Conservation (phyloP, 2,888 invertebrate genomes). For the Torymus tubicola region DNA sequence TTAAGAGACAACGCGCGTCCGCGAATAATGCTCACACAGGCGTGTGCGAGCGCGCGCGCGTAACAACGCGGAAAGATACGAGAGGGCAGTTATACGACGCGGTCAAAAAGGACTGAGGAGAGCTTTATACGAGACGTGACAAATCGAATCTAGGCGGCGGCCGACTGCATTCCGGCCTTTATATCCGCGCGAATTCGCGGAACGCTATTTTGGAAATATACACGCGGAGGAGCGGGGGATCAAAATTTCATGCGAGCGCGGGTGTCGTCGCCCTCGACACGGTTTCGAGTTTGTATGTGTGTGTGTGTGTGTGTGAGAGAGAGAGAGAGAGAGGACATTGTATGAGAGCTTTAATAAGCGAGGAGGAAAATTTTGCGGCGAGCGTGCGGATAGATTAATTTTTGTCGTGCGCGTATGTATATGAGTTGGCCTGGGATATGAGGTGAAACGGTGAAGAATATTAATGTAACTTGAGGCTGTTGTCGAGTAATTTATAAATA, state of each 20-base stretch:
- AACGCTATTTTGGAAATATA: conserved; percentile 47
- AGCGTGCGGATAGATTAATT: too few relatives aligned
- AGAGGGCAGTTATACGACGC: background rate
- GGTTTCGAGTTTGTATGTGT: conserved; percentile 14
- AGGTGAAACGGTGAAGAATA: too few relatives aligned
- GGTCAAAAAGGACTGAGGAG: conserved; percentile 47
- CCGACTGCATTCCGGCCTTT: conserved; percentile 40
- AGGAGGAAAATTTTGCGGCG: conserved; percentile 15
- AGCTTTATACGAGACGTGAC: conserved; percentile 59
- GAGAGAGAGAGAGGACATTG: too few relatives aligned
- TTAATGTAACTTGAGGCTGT: too few relatives aligned
- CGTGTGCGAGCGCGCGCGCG: too few relatives aligned
- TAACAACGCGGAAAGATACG: too few relatives aligned
- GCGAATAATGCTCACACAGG: background rate
- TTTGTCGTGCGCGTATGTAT: too few relatives aligned
- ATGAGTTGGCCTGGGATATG: too few relatives aligned
- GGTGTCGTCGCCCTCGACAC: conserved; percentile 45
- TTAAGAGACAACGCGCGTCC: conserved; percentile 44
- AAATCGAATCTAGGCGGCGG: conserved; percentile 62
- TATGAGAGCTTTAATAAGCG: conserved; percentile 15
- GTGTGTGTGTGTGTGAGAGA: background rate
- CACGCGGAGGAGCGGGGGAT: conserved; percentile 22
- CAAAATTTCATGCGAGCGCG: conserved; percentile 32
- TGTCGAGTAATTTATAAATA: too few relatives aligned
- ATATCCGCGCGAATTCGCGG: conserved; percentile 44